Conservation (phyloP, 1,140 invertebrate species). For the Metaphire vulgaris region DNA sequence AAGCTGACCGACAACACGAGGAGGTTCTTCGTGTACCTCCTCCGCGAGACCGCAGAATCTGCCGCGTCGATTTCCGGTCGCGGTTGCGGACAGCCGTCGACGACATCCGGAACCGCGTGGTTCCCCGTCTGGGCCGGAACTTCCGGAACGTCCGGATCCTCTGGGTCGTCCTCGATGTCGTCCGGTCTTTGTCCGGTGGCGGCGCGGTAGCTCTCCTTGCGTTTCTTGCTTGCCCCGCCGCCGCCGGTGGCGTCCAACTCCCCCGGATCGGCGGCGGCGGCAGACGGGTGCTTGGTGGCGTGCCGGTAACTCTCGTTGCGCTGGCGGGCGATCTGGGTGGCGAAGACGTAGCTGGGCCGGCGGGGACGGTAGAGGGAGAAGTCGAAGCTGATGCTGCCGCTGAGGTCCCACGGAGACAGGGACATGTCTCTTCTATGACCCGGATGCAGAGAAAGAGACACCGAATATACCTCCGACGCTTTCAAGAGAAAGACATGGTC, state of each 20-base stretch:
- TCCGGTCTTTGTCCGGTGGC: constrained; percentile 32
- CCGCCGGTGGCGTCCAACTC: constrained; percentile 45
- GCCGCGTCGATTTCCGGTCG: too few relatives aligned
- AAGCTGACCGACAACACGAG: constrained; percentile 47
- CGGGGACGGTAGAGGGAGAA: constrained; percentile 47
- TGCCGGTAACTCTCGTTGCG: constrained; percentile 47
- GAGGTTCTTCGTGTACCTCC: constrained; percentile 41
- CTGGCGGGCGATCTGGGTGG: constrained; percentile 42
- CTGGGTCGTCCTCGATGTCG: background rate
- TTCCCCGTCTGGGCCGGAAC: constrained; percentile 16
- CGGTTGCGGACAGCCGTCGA: too few relatives aligned
- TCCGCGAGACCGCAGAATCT: constrained; percentile 5
- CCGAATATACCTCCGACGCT: too few relatives aligned
- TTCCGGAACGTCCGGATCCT: too few relatives aligned
- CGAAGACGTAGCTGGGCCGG: constrained; percentile 48
- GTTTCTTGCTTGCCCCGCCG: constrained; percentile 37
- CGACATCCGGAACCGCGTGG: constrained; percentile 14
- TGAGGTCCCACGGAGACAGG: constrained; percentile 43
- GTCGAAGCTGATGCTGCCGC: constrained; percentile 42
- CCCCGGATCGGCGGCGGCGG: constrained; percentile 19
- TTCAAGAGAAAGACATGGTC: too few relatives aligned
- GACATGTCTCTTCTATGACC: constrained; percentile 30
- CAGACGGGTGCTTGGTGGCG: constrained; percentile 36
- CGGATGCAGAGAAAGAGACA: too few relatives aligned
- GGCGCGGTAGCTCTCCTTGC: constrained; percentile 45